Conservation (phyloP, 2,113 vertebrate genomes). For the Glareola pratincola region DNA sequence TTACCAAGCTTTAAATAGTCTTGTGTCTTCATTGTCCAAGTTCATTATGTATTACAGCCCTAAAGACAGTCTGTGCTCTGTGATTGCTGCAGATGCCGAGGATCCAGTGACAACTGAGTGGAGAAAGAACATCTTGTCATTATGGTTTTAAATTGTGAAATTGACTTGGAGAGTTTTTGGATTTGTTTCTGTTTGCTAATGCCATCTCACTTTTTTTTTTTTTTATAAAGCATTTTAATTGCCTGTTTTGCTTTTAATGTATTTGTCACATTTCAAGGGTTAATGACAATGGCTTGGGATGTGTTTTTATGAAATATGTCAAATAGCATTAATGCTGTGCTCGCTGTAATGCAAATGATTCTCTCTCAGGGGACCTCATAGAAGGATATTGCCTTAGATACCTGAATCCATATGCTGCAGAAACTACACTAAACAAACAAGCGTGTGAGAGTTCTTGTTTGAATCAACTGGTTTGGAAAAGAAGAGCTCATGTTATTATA, state of each 20-base stretch:
- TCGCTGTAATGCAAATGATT: conserved; percentile 10
- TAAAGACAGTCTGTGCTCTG: conserved; percentile 11
- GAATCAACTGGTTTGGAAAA: not conserved
- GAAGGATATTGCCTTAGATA: not conserved
- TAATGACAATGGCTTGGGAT: conserved; percentile 17
- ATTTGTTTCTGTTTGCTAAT: conserved; percentile 36
- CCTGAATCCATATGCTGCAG: not conserved
- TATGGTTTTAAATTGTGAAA: conserved; percentile 24
- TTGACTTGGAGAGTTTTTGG: not conserved
- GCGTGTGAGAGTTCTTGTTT: not conserved
- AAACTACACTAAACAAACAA: not conserved
- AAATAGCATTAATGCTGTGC: not conserved
- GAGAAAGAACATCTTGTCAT: conserved; percentile 1
- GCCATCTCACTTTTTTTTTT: not conserved
- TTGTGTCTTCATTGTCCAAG: conserved; percentile 5
- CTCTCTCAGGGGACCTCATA: not conserved
- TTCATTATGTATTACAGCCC: conserved; percentile 5
- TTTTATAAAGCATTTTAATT: not conserved
- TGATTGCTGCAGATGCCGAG: conserved; percentile 19
- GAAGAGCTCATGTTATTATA: not conserved
- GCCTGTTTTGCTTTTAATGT: conserved; percentile 15
- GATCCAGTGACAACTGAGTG: conserved; percentile 20
- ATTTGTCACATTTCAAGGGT: not conserved
- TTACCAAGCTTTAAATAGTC: conserved; percentile 34
- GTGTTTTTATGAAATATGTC: not conserved